A percentile compares a stretch with the other conserved stretches of the same genome.
phyloP scores from a whole-genome alignment of 2,797 vertebrate genomes.

The Chrysocyon brachyurus region DNA sequence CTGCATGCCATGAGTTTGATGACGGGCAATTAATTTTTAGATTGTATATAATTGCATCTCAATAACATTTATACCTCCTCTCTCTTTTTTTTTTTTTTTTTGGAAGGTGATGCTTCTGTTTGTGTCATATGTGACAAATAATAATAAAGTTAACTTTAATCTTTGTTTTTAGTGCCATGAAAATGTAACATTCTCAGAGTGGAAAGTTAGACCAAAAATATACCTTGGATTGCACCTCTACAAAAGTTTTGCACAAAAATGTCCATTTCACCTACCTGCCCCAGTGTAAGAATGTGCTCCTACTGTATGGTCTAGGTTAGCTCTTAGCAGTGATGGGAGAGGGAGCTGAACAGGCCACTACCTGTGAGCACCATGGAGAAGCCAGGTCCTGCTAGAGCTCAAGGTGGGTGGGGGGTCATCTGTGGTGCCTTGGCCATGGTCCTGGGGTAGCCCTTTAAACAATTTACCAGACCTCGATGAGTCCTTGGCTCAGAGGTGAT shows the following conservation, averaged over 20 bases:
- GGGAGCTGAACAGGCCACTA: not conserved
- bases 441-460: not conserved
- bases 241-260: not conserved
- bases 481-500: constrained; percentile 23
- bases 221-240: not conserved
- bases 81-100: constrained; percentile 50
- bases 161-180: not conserved
- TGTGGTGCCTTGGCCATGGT: fast-evolving
- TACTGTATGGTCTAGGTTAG: not conserved
- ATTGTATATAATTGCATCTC: constrained; percentile 66
- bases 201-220: not conserved
- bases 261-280: not conserved
- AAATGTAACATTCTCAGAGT: not conserved
- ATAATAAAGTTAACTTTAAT: constrained; percentile 28
- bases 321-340: not conserved
- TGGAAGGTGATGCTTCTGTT: constrained; percentile 45
- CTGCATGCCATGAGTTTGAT: constrained; percentile 39
- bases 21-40: constrained; percentile 66
- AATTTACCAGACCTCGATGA: constrained; percentile 41
- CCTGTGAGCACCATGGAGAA: not conserved
- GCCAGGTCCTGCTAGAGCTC: not conserved
- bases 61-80: constrained; percentile 51
- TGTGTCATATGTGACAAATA: constrained; percentile 28
- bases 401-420: not conserved
- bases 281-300: not conserved